These are phyloP conservation scores for Choristoneura fumiferana DNA, from an alignment of 1,140 invertebrate genomes.

Conservation along the genomic window DNA sequence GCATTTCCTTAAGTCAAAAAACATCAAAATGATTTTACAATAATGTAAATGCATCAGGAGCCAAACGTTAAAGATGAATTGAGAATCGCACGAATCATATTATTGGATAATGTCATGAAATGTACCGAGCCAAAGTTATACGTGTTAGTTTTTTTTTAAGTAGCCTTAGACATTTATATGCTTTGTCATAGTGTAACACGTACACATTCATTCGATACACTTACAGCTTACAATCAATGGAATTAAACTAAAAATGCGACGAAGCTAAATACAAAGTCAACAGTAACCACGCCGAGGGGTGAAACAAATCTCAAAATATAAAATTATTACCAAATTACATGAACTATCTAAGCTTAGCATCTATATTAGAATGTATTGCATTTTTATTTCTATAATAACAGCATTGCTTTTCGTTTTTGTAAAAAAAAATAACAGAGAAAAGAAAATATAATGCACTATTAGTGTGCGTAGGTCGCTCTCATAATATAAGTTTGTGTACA, in stretches of 20 bases:
- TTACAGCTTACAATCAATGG: slow-evolving; percentile 12
- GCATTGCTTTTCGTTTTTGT: slow-evolving; percentile 20
- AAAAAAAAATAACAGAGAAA: slow-evolving; percentile 31
- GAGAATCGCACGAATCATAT: neutral
- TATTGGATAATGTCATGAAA: slow-evolving; percentile 3
- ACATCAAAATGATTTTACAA: neutral
- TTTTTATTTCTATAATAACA: slow-evolving; percentile 35
- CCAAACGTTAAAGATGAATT: neutral
- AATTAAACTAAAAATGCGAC: slow-evolving; percentile 22
- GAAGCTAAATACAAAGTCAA: slow-evolving; percentile 24
- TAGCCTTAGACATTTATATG: too few species aligned
- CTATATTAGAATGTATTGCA: slow-evolving; percentile 49
- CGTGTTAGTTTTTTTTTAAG: neutral
- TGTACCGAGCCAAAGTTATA: neutral
- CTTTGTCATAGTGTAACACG: too few species aligned
- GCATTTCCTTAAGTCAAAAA: slow-evolving; percentile 12
- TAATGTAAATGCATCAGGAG: neutral
- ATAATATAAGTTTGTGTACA: neutral
- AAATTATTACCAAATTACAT: slow-evolving; percentile 31
- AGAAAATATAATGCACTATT: slow-evolving; percentile 32
- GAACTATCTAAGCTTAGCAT: slow-evolving; percentile 38
- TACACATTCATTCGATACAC: neutral
- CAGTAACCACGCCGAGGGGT: slow-evolving; percentile 17
- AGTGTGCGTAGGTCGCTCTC: slow-evolving; percentile 25
- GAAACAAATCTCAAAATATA: slow-evolving; percentile 25